A percentile compares a stretch with the other conserved stretches of the same genome.
Evolutionary conservation across 2,113 vertebrate species (phyloP).

Genomic region (Eulacestoma nigropectus): DNA sequence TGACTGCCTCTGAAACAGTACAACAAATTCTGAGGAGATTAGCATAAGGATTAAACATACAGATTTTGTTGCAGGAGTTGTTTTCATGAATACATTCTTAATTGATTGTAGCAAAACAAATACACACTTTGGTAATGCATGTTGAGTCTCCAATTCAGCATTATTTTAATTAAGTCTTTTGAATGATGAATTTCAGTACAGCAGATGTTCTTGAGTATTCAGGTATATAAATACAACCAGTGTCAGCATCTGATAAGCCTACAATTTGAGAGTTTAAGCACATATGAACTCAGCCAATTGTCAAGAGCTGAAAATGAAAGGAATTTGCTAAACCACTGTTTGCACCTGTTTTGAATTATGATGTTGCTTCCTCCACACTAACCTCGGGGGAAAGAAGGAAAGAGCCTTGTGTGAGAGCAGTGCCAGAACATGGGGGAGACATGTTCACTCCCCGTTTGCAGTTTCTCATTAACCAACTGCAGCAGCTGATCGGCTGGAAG

Average conservation of each 20-base stretch:
- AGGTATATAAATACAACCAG: conserved; percentile 57
- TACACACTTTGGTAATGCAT: conserved; percentile 31
- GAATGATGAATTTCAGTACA: conserved; percentile 36
- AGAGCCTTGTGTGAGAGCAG: not conserved
- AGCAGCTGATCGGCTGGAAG: not conserved
- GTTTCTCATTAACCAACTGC: not conserved
- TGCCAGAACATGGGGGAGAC: not conserved
- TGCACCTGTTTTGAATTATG: conserved; percentile 47
- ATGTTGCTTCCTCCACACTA: not conserved
- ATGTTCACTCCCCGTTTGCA: not conserved
- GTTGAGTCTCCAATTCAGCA: conserved; percentile 35
- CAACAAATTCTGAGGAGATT: conserved; percentile 43
- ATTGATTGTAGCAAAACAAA: conserved; percentile 68
- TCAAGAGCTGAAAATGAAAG: conserved; percentile 17
- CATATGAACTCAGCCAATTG: not conserved
- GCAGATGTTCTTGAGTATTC: conserved; percentile 62
- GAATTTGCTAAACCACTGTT: conserved; percentile 6
- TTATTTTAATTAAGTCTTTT: conserved; percentile 68
- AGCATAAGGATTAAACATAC: conserved; percentile 57
- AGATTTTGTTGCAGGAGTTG: conserved; percentile 64
- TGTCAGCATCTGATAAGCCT: conserved; percentile 35
- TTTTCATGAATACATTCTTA: conserved; percentile 64
- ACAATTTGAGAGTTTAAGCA: conserved; percentile 34
- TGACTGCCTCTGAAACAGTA: conserved; percentile 31
- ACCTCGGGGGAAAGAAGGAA: not conserved